Percentiles rank a stretch among this genome's conserved stretches.
Conservation (phyloP, 2,888 invertebrate genomes). For the Cantharis nigra region DNA sequence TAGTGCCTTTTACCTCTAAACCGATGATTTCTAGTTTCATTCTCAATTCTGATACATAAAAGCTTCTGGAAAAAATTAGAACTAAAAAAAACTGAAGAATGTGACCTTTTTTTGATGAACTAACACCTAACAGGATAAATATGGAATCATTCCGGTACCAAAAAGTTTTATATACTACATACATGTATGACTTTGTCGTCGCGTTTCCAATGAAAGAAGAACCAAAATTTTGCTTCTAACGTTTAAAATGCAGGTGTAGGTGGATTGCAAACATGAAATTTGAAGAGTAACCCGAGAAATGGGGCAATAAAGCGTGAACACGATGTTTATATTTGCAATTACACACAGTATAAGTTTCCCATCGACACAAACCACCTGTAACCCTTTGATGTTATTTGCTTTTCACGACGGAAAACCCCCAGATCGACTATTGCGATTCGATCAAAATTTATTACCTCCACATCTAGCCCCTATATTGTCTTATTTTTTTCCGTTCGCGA, state of each 20-base stretch:
- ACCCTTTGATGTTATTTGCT: not conserved
- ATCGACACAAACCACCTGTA: not conserved
- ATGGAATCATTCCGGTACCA: too few species aligned
- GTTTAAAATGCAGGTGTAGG: not conserved
- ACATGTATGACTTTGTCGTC: too few species aligned
- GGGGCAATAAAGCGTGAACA: not conserved
- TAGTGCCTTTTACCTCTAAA: too few species aligned
- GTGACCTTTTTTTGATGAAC: too few species aligned
- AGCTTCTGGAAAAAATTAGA: too few species aligned
- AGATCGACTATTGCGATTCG: not conserved
- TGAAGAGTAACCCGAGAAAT: not conserved
- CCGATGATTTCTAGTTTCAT: too few species aligned
- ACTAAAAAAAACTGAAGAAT: too few species aligned
- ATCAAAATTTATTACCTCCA: not conserved
- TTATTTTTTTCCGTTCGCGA: not conserved
- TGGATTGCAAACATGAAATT: not conserved
- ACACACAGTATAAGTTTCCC: not conserved
- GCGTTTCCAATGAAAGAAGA: too few species aligned
- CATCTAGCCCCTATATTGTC: not conserved
- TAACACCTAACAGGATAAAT: too few species aligned
- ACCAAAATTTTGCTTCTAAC: too few species aligned
- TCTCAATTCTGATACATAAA: too few species aligned
- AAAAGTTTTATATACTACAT: too few species aligned
- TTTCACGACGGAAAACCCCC: not conserved
- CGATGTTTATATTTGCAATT: not conserved